These are phyloP conservation scores for Pogonognathellus flavescens DNA, from an alignment of 1,140 invertebrate genomes.

Conservation along the genomic window DNA sequence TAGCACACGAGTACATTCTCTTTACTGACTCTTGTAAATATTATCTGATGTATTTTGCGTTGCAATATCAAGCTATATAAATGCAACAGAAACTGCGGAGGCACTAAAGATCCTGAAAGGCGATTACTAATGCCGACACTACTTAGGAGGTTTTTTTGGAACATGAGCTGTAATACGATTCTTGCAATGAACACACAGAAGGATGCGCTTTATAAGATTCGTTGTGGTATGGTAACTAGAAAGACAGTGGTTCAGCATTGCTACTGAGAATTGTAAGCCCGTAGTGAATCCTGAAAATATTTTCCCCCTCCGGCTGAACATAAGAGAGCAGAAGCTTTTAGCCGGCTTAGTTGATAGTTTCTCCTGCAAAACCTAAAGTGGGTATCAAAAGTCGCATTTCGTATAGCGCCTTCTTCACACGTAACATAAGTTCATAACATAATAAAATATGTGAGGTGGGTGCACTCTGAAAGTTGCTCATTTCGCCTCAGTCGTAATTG, in stretches of 20 bases:
- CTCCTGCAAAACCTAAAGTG: slow-evolving; percentile 15
- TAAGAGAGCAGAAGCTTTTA: slow-evolving; percentile 27
- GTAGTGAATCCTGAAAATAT: slow-evolving; percentile 13
- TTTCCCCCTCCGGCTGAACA: slow-evolving; percentile 8
- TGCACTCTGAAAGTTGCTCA: slow-evolving; percentile 5
- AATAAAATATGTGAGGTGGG: slow-evolving; percentile 16
- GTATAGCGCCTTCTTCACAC: slow-evolving; percentile 6
- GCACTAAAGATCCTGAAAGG: neutral
- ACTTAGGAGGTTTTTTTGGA: neutral
- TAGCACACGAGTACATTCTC: no score
- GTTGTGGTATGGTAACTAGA: neutral
- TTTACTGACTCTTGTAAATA: no score
- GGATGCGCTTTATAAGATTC: neutral
- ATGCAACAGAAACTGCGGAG: neutral
- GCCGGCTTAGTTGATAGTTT: slow-evolving; percentile 35
- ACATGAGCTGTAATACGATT: neutral
- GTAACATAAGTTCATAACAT: slow-evolving; percentile 31
- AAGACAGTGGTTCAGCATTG: slow-evolving; percentile 4
- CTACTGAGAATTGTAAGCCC: neutral
- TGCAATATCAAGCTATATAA: neutral
- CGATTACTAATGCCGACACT: slow-evolving; percentile 9
- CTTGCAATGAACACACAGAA: neutral
- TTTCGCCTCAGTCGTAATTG: slow-evolving; percentile 14
- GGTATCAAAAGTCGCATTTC: slow-evolving; percentile 16
- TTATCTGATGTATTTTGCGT: no score